These are phyloP conservation scores for Protobothrops mucrosquamatus DNA, from an alignment of 2,113 vertebrate genomes.

Conservation along the genomic window DNA sequence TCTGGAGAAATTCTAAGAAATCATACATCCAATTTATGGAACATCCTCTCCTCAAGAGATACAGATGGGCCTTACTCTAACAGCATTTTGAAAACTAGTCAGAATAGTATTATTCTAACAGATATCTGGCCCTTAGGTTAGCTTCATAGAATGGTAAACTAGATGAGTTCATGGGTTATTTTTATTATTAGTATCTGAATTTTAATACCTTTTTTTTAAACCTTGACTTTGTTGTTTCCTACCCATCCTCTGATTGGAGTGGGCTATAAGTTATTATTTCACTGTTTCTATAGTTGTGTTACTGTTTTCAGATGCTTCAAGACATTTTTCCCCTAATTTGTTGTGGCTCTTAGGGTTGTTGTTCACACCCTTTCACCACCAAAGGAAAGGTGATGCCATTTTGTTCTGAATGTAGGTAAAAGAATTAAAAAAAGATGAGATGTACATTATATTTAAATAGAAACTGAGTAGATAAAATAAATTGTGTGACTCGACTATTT, in stretches of 20 bases:
- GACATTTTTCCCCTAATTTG: background rate
- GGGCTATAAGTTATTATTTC: background rate
- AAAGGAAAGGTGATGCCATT: background rate
- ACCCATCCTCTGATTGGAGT: background rate
- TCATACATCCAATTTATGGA: background rate
- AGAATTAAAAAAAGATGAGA: background rate
- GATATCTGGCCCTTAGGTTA: background rate
- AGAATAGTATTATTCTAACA: background rate
- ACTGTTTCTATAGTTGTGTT: background rate
- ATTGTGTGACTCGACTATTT: background rate
- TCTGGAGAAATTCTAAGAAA: background rate
- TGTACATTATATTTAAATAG: background rate
- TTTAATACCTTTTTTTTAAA: background rate
- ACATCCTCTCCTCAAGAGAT: background rate
- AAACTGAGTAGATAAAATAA: background rate
- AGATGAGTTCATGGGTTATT: background rate
- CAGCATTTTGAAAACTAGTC: background rate
- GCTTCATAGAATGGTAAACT: background rate
- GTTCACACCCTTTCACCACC: background rate
- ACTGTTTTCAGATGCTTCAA: background rate
- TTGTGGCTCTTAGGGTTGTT: background rate
- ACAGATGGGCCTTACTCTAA: background rate
- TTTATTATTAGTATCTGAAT: background rate
- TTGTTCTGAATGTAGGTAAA: background rate
- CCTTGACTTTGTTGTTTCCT: background rate